Base-by-base conservation (phyloP, 2,888 invertebrate genomes). In the Athetis lepigone region DNA sequence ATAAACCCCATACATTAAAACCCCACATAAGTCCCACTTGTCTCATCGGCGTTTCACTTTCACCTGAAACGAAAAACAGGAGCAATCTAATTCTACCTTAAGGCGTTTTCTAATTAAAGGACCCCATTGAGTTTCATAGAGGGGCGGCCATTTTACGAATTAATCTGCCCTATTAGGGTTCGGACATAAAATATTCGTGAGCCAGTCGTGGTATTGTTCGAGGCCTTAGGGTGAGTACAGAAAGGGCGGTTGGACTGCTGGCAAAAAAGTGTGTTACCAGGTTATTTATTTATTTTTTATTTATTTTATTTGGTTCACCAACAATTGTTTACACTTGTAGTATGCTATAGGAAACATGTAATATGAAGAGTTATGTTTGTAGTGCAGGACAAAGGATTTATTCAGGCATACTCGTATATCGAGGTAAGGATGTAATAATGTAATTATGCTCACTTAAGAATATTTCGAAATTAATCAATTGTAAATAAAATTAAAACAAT, bases 61-160 rank as follows among this genome's bases (percentile, higher is more conserved):
- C 51, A 47, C 56, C 42, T 33, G 23, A 47, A 49, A 49, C 61
- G 37, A 61, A 71, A 70, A 78, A 63, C 59, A 57, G 45, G 42
- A 46, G 16, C 57, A 11, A 63, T 55, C 55, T 62, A 57, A 69
- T 71, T 65, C 69, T 49, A 73, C 72, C 68, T 60, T 77, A 64
- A 81, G 75, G 73, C 67, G 57, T 71, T 75, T 75, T 70, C 78
- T 72, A 79, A 81, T 79, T 74, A 81, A 81, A 63, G 57, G 47
- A 61, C 19, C 50, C 66, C 63, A 70, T 81, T 70, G 55, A 57
- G 60, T 74, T 68, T 49, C 66, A 71, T 55, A 47, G 64, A 50
- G 45, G 54, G 65, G 47, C 25, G 68, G 55, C 65, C 74, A 50
- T 76, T 78, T 76, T 61, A 66, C 45, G 71, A 67, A 81, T 81